Evolutionary conservation across 2,797 vertebrate genomes (phyloP).

Genomic region (Spheniscus humboldti): DNA sequence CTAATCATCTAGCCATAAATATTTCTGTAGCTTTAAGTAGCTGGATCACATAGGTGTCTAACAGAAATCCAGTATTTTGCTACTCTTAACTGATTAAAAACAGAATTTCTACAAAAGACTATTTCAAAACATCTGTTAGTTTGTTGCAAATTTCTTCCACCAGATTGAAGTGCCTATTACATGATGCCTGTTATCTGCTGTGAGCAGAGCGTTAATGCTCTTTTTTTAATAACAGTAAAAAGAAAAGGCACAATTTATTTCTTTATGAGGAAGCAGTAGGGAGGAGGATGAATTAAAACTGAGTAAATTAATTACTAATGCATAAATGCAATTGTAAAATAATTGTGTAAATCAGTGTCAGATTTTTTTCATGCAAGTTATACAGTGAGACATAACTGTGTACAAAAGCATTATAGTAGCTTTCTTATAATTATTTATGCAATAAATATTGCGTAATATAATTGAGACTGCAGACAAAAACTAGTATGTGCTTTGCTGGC

Average conservation of each 20-base stretch:
- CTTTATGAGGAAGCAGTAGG: background rate
- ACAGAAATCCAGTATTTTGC: background rate
- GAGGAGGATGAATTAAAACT: background rate
- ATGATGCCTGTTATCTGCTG: background rate
- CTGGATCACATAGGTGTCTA: background rate
- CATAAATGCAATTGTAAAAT: background rate
- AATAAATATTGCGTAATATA: no score
- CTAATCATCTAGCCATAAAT: background rate
- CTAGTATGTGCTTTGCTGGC: background rate
- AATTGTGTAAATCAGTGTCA: background rate
- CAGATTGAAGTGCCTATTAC: background rate
- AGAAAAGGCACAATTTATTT: background rate
- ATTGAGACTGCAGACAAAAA: background rate
- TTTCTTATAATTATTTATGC: background rate
- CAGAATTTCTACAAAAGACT: background rate
- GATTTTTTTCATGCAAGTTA: background rate
- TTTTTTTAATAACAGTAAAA: background rate
- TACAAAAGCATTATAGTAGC: background rate
- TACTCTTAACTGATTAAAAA: background rate
- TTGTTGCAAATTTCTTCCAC: background rate
- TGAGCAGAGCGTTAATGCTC: background rate
- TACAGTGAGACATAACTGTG: background rate
- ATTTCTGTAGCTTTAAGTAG: background rate
- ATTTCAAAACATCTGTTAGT: background rate
- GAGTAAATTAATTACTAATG: background rate